Evolutionary conservation across 2,888 invertebrate genomes (phyloP).

Genomic region (Therioaphis trifolii): DNA sequence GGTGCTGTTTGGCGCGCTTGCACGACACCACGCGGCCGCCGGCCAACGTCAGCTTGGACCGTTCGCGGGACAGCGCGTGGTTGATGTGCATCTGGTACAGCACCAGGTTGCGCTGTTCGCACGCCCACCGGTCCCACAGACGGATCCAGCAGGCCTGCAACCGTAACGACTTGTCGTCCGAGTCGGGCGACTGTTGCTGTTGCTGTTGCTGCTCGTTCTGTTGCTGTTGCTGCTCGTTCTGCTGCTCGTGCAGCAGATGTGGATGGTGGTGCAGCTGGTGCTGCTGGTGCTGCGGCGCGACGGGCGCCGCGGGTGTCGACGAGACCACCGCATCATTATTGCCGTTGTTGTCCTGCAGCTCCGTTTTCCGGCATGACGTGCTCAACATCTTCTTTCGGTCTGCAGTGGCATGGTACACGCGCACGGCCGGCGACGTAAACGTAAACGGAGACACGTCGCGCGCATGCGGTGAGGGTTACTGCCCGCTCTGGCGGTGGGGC

Average conservation of each 20-base stretch:
- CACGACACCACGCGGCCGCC: slow-evolving; percentile 54
- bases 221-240: too few relatives aligned
- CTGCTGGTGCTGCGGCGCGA: background rate
- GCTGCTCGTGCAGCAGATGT: too few relatives aligned
- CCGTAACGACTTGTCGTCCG: slow-evolving; percentile 31
- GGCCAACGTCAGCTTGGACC: slow-evolving; percentile 51
- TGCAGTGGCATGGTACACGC: background rate
- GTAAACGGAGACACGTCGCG: background rate
- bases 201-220: too few relatives aligned
- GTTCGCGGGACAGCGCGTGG: slow-evolving; percentile 54
- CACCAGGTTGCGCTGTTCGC: slow-evolving; percentile 54
- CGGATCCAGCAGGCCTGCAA: slow-evolving; percentile 55
- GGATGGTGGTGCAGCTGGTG: too few relatives aligned
- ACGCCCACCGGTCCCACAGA: slow-evolving; percentile 58
- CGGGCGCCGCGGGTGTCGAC: background rate
- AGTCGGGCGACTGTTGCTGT: too few relatives aligned
- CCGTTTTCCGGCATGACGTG: slow-evolving; percentile 42
- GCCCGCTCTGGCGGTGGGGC: too few relatives aligned
- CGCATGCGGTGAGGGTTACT: background rate
- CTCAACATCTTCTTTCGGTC: slow-evolving; percentile 40
- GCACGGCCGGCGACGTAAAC: background rate
- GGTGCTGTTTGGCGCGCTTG: slow-evolving; percentile 24
- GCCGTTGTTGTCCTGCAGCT: background rate
- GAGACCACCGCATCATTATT: too few relatives aligned
- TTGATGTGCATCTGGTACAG: slow-evolving; percentile 59